Evolutionary conservation across 2,888 invertebrate species (phyloP), one percentile per base, ranked within the genome.

Genomic region (Acrobasis suavella): DNA sequence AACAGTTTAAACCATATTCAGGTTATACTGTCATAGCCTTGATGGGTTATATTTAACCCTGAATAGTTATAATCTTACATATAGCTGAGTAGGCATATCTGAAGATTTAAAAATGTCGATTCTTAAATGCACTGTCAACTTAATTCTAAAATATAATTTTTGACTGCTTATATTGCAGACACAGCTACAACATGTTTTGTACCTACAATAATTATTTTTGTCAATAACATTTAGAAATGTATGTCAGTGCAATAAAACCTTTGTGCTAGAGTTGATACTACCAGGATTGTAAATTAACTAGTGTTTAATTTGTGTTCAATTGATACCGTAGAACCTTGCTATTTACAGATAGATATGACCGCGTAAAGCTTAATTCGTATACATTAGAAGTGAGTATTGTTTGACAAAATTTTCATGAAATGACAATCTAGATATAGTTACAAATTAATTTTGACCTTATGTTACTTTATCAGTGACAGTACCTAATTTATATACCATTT

Each of bases 251-350:
- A 46, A 37, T 9, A 9, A 9, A 10, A 54, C 54, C 38, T 15
- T 37, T n/a, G n/a, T 9, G 9, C n/a, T 38, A 15, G 38, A 38
- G 38, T 54, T 38, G 17, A 22, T 17, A 22, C n/a, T 32, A 22
- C 22, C 49, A 22, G 32, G 22, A 32, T 17, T 37, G 37, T 50
- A 10, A 46, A 15, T 58, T 8, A 46, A 49, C 37, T 50, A 60
- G 50, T 60, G 22, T 51, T 58, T 8, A 46, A 49, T 16, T 50
- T 52, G 50, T 60, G 22, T 51, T 42, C 51, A 22, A 50, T 50
- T 50, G 15, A 16, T 52, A 60, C 14, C 51, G 49, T 16, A 51
- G 51, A 42, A 51, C 60, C 60, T 51, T 60, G 60, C 42, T 42
- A 14, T 60, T 60, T 60, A 17, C 15, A 8, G 22, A 22, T n/a